Conservation (phyloP, 30 jellyfish, hydroid and myxozoan species). For the Chrysaora quinquecirrha region DNA sequence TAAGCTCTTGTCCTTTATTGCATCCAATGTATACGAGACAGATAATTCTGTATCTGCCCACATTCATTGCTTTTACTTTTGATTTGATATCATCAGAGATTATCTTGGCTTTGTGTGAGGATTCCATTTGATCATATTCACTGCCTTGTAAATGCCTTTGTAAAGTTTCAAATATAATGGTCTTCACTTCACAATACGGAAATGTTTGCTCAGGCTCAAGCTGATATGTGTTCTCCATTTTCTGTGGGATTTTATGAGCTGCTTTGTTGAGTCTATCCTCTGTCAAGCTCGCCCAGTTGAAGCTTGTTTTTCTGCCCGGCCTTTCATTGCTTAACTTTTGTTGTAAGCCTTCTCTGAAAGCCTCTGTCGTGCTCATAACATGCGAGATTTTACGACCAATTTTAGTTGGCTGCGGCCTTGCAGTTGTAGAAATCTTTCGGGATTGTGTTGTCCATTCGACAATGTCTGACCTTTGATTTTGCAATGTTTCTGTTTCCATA, state of each 20-base stretch:
- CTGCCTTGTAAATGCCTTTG: slow-evolving; percentile 50
- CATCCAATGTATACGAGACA: slow-evolving; percentile 67
- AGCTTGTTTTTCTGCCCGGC: slow-evolving; percentile 29
- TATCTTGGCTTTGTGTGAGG: slow-evolving; percentile 52
- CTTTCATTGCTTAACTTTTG: background rate
- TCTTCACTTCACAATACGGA: slow-evolving; percentile 49
- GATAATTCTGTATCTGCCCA: slow-evolving; percentile 40
- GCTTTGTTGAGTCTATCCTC: background rate
- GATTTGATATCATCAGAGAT: slow-evolving; percentile 72
- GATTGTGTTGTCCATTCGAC: slow-evolving; percentile 8
- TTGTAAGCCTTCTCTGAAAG: slow-evolving; percentile 46
- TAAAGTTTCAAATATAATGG: slow-evolving; percentile 27
- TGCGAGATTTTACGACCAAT: slow-evolving; percentile 37
- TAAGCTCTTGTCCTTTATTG: slow-evolving; percentile 53
- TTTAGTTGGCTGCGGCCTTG: slow-evolving; percentile 31
- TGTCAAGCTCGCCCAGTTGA: background rate
- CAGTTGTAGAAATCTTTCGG: slow-evolving; percentile 20
- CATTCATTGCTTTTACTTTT: slow-evolving; percentile 54
- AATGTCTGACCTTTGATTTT: slow-evolving; percentile 28
- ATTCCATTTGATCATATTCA: slow-evolving; percentile 25
- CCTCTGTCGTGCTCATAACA: slow-evolving; percentile 38
- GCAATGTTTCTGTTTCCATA: slow-evolving; percentile 54
- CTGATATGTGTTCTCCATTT: slow-evolving; percentile 56
- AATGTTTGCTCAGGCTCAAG: slow-evolving; percentile 65
- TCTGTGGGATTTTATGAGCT: background rate